Percentiles rank a stretch among this genome's conserved stretches.
phyloP scores from a whole-genome alignment of 2,797 vertebrate species.

The Pristis pectinata region DNA sequence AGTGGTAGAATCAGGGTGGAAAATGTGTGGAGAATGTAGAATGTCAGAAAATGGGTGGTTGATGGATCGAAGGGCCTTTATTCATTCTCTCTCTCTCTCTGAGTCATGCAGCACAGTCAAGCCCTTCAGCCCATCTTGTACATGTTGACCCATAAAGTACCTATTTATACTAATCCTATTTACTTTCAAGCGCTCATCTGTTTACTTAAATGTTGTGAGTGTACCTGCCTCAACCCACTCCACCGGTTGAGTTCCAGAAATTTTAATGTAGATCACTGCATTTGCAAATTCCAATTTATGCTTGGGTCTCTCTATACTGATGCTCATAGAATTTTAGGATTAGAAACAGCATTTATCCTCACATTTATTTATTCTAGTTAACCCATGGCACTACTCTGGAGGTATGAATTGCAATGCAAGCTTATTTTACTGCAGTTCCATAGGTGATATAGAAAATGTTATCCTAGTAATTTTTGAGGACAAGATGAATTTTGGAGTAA shows the following conservation, averaged over 20 bases:
- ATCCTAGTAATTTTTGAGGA: not conserved
- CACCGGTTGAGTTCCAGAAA: not conserved
- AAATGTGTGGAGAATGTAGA: no score
- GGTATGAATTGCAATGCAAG: not conserved
- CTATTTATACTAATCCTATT: no score
- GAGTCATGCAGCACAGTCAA: no score
- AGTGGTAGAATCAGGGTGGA: no score
- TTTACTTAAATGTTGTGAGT: no score
- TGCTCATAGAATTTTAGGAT: not conserved
- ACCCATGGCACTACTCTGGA: not conserved
- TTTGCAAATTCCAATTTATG: not conserved
- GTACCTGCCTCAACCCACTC: no score
- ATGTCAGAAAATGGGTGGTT: no score
- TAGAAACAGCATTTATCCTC: not conserved
- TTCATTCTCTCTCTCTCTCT: no score
- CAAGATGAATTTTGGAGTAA: not conserved
- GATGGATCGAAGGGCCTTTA: no score
- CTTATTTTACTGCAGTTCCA: not conserved
- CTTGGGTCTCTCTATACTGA: not conserved
- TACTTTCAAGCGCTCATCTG: no score
- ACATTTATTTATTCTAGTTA: not conserved
- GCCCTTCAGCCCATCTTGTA: no score
- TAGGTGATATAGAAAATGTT: not conserved
- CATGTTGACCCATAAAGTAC: no score
- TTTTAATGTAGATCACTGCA: not conserved